These are phyloP conservation scores for Matsumyia berberina DNA, from an alignment of 2,888 invertebrate species.

Conservation along the genomic window DNA sequence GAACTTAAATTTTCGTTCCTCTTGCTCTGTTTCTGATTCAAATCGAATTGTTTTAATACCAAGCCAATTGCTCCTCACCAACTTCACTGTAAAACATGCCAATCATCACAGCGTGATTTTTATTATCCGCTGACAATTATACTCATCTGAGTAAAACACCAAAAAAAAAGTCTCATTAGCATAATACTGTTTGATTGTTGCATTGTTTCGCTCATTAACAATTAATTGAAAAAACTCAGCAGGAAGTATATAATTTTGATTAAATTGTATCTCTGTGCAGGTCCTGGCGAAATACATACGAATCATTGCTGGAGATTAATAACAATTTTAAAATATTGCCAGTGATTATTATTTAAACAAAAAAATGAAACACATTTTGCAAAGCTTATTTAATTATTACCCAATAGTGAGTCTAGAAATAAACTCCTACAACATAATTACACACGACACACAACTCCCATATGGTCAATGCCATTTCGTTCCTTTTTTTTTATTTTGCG, in stretches of 20 bases:
- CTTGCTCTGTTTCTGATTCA: too few species aligned
- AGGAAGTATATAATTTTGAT: constrained; percentile 4
- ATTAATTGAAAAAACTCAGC: constrained; percentile 45
- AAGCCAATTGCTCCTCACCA: too few species aligned
- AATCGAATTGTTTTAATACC: too few species aligned
- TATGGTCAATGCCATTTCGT: constrained; percentile 9
- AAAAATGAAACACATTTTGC: background rate
- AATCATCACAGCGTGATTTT: constrained; percentile 29
- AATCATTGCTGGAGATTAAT: constrained; percentile 45
- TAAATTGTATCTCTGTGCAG: too few species aligned
- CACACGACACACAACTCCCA: constrained; percentile 22
- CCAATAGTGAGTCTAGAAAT: constrained; percentile 28
- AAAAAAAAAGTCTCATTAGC: constrained; percentile 48
- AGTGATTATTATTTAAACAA: constrained; percentile 32
- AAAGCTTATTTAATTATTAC: constrained; percentile 21
- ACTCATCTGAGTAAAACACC: background rate
- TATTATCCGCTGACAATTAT: constrained; percentile 12
- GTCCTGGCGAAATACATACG: background rate
- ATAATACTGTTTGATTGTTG: constrained; percentile 43
- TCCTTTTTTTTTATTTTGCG: constrained; percentile 1
- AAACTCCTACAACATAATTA: constrained; percentile 37
- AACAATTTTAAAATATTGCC: constrained; percentile 42
- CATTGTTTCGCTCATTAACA: constrained; percentile 25
- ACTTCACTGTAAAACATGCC: constrained; percentile 3
- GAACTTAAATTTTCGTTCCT: too few species aligned